Percentiles rank a stretch among this genome's conserved stretches.
phyloP scores from a whole-genome alignment of 2,888 invertebrate species.

The Lasioglossum figueresi region DNA sequence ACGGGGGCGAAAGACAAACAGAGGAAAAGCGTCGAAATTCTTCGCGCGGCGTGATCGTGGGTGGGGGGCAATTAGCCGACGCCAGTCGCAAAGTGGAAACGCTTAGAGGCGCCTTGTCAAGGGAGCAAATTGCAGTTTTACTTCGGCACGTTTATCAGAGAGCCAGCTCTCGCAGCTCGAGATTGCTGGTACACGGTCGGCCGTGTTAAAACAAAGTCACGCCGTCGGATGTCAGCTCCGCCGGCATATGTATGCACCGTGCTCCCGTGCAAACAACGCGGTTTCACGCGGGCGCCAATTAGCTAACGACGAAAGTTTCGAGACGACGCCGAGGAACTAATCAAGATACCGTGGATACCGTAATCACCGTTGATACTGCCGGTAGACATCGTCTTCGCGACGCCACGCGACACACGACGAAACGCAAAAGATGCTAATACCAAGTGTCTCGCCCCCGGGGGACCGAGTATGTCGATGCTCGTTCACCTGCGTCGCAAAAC shows the following conservation, averaged over 20 bases:
- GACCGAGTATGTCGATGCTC: neutral
- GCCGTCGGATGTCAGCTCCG: slow-evolving; percentile 66
- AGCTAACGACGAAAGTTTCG: slow-evolving; percentile 80
- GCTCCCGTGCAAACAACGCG: slow-evolving; percentile 72
- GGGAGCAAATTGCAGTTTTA: slow-evolving; percentile 67
- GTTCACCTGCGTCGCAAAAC: neutral
- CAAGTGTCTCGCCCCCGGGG: neutral
- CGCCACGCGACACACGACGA: slow-evolving; percentile 12
- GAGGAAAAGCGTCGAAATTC: slow-evolving; percentile 33
- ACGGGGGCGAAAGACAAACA: neutral
- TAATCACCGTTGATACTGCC: slow-evolving; percentile 75
- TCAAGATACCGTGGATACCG: slow-evolving; percentile 76
- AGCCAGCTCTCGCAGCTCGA: slow-evolving; percentile 39
- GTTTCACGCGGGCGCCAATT: slow-evolving; percentile 76
- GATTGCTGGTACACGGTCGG: slow-evolving; percentile 54
- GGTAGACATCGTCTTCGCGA: slow-evolving; percentile 54
- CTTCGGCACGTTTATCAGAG: slow-evolving; percentile 64
- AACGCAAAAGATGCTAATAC: slow-evolving; percentile 44
- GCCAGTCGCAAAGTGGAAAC: slow-evolving; percentile 34
- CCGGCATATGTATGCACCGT: slow-evolving; percentile 69
- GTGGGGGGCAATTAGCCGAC: slow-evolving; percentile 55
- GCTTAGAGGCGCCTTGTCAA: slow-evolving; percentile 44
- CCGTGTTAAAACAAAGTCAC: slow-evolving; percentile 61
- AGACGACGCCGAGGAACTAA: slow-evolving; percentile 76
- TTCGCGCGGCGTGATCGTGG: slow-evolving; percentile 31